Base-by-base conservation (phyloP, 2,888 invertebrate species). In the Chorisops tibialis region DNA sequence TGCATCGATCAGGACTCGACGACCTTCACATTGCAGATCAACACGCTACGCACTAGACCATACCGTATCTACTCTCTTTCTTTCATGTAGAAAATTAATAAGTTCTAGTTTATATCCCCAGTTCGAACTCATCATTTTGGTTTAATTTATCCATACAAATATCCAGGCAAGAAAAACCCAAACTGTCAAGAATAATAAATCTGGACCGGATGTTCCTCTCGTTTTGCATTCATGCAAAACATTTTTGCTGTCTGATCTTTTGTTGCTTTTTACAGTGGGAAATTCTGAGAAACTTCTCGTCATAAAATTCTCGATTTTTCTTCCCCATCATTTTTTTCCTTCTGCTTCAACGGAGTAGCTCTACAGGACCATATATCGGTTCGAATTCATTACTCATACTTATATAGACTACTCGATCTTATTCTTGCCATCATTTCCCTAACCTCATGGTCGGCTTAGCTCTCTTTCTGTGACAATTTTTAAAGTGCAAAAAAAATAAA, bases 221-320 rank as follows among this genome's bases (percentile, higher is more conserved):
- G 50, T 43, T 60, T 51, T 60, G 59, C 47, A 59, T 56, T 21
- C 43, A 45, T 16, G 56, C 56, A 56, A 56, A 56, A 56, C 43
- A 45, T 56, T 56, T 56, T 56, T 30, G 45, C 56, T 45, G 56
- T 56, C 43, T 56, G 56, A 56, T 56, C 56, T 56, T 45, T n/a
- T n/a, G n/a, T n/a, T 14, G 22, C 24, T 54, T 54, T 24, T 39
- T 54, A 62, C 62, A 58, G 51, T 54, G 54, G 54, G 62, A 54
- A 56, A 48, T 60, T 54, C 41, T 60, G 35, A 38, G 48, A 60
- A 47, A 48, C 19, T 49, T 52, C 43, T 54, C 49, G 51, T 24
- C 49, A 58, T 51, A 63, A 52, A 19, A 43, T 30, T 9, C 30
- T 7, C 30, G n/a, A n/a, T 30, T 30, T 9, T 30, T 30, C 30